phyloP scores from a whole-genome alignment of 2,113 vertebrate genomes.

The Melospiza georgiana region DNA sequence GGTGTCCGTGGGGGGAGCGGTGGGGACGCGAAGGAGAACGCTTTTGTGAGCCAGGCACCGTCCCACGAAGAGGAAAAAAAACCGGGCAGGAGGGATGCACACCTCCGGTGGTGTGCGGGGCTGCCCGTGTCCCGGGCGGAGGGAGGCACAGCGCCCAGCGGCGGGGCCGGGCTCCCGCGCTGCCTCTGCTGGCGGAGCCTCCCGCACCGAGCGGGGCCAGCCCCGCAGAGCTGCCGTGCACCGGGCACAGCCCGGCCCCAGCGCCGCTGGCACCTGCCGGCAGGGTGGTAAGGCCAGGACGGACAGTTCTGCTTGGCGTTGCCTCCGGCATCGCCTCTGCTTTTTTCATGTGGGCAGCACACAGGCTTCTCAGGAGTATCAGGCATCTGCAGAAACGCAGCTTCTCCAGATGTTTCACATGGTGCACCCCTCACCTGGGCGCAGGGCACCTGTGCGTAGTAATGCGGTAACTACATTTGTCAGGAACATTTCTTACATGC shows the following conservation, averaged over 20 bases:
- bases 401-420: fast-evolving
- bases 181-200: fast-evolving
- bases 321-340: background rate
- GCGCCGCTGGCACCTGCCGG: background rate
- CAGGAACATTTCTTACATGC: fast-evolving
- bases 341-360: background rate
- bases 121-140: background rate
- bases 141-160: background rate
- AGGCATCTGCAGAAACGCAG: background rate
- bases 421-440: background rate
- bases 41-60: background rate
- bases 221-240: background rate
- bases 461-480: fast-evolving
- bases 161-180: background rate
- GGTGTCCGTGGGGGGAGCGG: background rate
- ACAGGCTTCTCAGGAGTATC: fast-evolving
- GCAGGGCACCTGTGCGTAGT: fast-evolving
- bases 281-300: fast-evolving
- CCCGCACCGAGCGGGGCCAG: fast-evolving
- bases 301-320: fast-evolving
- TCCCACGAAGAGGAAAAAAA: too few species aligned
- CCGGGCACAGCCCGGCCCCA: background rate
- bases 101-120: too few species aligned
- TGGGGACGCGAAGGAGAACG: background rate
- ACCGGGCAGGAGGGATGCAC: fast-evolving